phyloP scores from a whole-genome alignment of 2,113 vertebrate species.

The Rafetus swinhoei region DNA sequence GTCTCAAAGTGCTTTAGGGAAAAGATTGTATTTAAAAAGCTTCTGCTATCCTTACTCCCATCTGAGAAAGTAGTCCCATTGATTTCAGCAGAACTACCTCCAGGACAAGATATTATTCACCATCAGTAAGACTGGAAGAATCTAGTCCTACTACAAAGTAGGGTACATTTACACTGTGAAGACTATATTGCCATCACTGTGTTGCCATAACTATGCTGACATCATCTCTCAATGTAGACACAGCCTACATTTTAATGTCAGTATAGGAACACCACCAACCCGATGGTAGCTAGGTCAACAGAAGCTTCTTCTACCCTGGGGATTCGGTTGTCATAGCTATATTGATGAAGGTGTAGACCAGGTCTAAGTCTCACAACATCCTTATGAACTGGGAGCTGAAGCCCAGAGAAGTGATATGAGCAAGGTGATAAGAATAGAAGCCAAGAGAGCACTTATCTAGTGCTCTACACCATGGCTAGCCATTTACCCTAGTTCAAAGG shows the following conservation, averaged over 20 bases:
- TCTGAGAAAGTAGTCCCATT: background rate
- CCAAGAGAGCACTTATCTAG: background rate
- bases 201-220: background rate
- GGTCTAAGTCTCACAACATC: background rate
- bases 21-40: background rate
- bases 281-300: background rate
- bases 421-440: background rate
- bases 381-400: background rate
- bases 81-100: background rate
- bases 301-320: background rate
- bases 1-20: background rate
- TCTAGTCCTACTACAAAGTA: background rate
- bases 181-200: background rate
- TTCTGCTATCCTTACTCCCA: background rate
- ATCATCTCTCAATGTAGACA: background rate
- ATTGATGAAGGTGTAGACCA: background rate
- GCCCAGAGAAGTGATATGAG: background rate
- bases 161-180: background rate
- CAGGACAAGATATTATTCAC: background rate
- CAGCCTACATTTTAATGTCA: background rate
- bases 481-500: background rate
- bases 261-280: background rate
- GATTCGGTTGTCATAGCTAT: background rate
- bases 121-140: background rate
- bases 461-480: background rate